Evolutionary conservation across 2,797 vertebrate species (phyloP).

Genomic region (Percopsis omiscomaycus): DNA sequence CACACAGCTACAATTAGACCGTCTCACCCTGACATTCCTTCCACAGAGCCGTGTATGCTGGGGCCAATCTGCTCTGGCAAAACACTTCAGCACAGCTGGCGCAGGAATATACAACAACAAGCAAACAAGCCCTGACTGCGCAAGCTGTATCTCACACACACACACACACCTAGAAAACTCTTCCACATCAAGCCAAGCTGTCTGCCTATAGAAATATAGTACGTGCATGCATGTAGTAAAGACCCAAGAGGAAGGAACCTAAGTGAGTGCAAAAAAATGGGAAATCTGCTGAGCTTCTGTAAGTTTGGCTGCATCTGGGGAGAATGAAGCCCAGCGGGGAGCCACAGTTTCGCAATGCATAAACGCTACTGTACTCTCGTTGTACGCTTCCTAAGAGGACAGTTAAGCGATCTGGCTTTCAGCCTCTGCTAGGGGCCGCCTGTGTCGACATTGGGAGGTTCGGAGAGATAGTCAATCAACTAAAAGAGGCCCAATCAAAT

Average conservation of each 20-base stretch:
- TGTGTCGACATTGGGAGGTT: conserved; percentile 21
- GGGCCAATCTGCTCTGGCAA: conserved; percentile 63
- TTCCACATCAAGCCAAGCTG: conserved; percentile 12
- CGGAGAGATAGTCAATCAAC: conserved; percentile 27
- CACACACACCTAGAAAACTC: conserved; percentile 11
- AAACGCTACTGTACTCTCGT: conserved; percentile 8
- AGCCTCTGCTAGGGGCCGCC: conserved; percentile 21
- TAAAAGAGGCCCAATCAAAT: conserved; percentile 30
- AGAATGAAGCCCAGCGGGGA: conserved; percentile 24
- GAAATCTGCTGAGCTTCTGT: conserved; percentile 25
- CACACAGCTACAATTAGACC: conserved; percentile 26
- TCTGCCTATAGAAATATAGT: conserved; percentile 22
- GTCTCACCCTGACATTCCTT: conserved; percentile 61
- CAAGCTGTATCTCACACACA: conserved; percentile 14
- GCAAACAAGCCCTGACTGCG: conserved; percentile 28
- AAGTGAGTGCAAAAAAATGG: conserved; percentile 16
- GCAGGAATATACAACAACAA: conserved; percentile 47
- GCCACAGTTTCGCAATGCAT: not conserved
- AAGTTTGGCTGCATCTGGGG: not conserved
- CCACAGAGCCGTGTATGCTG: conserved; percentile 64
- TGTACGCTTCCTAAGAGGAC: not conserved
- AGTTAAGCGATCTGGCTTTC: conserved; percentile 14
- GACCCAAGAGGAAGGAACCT: not conserved
- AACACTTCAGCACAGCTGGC: conserved; percentile 63
- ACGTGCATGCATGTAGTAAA: conserved; percentile 24